Evolutionary conservation across 2,888 invertebrate species (phyloP).

Genomic region (Heliconius hortense): DNA sequence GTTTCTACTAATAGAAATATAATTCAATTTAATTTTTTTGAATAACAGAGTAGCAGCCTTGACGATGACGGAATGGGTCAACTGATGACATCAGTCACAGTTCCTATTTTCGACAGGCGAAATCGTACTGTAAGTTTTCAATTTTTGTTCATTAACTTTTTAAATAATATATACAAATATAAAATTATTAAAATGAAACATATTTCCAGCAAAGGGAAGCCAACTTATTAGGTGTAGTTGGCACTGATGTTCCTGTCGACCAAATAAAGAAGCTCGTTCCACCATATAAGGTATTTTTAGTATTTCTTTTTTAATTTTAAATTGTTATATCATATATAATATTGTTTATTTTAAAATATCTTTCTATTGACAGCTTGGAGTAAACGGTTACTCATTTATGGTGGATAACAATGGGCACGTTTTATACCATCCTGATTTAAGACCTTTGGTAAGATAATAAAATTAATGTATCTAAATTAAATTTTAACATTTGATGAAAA

Average conservation of each 20-base stretch:
- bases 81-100: conserved; percentile 95
- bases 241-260: conserved; percentile 97
- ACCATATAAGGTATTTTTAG: conserved; percentile 89
- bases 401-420: conserved; percentile 98
- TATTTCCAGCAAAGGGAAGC: conserved; percentile 89
- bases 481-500: neutral
- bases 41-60: conserved; percentile 84
- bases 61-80: conserved; percentile 88
- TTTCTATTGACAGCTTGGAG: conserved; percentile 88
- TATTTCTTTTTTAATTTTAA: neutral
- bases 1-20: neutral
- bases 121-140: conserved; percentile 87
- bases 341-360: neutral
- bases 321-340: neutral
- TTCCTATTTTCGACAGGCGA: conserved; percentile 96
- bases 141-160: neutral
- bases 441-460: conserved; percentile 87
- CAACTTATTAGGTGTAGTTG: conserved; percentile 97
- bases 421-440: conserved; percentile 96
- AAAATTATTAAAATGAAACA: conserved; percentile 4
- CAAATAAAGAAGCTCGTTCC: conserved; percentile 97
- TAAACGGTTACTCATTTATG: conserved; percentile 97
- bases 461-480: neutral
- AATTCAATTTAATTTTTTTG: neutral
- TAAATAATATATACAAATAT: neutral